A percentile compares a stretch with the other conserved stretches of the same genome.
phyloP scores from a whole-genome alignment of 1,140 invertebrate species.

The Nomia melanderi region DNA sequence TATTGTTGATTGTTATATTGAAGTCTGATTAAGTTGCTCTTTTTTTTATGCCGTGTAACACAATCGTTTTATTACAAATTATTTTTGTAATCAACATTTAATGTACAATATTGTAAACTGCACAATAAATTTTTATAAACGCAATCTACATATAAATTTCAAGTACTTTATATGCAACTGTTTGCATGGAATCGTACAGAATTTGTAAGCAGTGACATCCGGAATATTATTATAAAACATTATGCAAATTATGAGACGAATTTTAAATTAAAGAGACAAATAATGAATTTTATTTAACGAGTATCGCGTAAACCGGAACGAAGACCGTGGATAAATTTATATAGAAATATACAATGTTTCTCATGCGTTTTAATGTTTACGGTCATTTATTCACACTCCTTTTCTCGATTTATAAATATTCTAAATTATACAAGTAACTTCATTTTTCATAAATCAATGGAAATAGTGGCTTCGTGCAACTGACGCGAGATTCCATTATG shows the following conservation, averaged over 20 bases:
- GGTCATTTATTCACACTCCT: no score
- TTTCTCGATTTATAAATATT: slow-evolving; percentile 5
- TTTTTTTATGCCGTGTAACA: not conserved
- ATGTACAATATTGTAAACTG: slow-evolving; percentile 24
- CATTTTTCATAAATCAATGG: slow-evolving; percentile 9
- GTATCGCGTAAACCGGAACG: slow-evolving; percentile 7
- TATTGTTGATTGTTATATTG: not conserved
- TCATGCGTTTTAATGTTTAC: no score
- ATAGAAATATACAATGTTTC: slow-evolving; percentile 40
- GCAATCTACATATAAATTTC: not conserved
- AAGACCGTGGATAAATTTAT: slow-evolving; percentile 16
- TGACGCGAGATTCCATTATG: slow-evolving; percentile 28
- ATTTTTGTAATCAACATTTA: slow-evolving; percentile 37
- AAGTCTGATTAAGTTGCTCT: not conserved
- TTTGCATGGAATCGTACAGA: not conserved
- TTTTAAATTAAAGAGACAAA: slow-evolving; percentile 4
- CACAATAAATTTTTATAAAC: slow-evolving; percentile 9
- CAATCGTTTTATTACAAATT: slow-evolving; percentile 5
- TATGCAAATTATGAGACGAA: no score
- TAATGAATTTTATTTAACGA: slow-evolving; percentile 29
- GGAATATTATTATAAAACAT: not conserved
- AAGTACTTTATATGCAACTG: not conserved
- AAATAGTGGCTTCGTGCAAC: slow-evolving; percentile 38
- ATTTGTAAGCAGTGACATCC: not conserved
- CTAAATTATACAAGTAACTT: not conserved